phyloP scores from a whole-genome alignment of 35 echinoderm and acorn worm genomes.

The Acanthaster planci region DNA sequence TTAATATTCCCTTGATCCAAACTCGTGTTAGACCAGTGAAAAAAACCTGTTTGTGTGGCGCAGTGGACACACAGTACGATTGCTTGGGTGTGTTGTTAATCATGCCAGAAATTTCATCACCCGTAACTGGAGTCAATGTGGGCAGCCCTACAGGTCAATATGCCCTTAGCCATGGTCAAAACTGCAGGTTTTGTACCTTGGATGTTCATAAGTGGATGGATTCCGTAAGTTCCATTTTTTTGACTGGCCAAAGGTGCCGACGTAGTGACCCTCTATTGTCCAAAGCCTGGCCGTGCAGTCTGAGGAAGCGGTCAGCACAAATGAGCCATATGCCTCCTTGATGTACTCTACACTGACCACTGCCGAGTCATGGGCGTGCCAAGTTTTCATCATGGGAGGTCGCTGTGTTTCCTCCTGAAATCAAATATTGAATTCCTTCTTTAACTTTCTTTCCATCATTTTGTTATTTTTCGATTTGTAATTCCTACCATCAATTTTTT shows the following conservation, averaged over 20 bases:
- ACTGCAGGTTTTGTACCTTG: slow-evolving; percentile 53
- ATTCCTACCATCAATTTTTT: no score
- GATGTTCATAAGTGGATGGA: slow-evolving; percentile 73
- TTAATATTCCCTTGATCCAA: no score
- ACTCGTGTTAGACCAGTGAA: no score
- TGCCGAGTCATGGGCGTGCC: slow-evolving; percentile 79
- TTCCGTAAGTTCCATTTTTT: slow-evolving; percentile 86
- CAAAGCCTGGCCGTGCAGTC: slow-evolving; percentile 91
- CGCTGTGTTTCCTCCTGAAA: slow-evolving; percentile 18
- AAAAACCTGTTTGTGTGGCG: no score
- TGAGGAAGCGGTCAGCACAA: slow-evolving; percentile 89
- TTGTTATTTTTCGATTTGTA: no score
- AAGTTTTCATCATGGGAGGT: slow-evolving; percentile 61
- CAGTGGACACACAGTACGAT: no score
- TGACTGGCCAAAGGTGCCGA: slow-evolving; percentile 89
- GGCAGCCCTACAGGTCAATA: not conserved
- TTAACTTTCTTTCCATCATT: no score
- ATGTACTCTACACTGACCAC: slow-evolving; percentile 90
- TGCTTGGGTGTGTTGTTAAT: no score
- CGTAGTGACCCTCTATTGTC: slow-evolving; percentile 79
- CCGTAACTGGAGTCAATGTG: no score
- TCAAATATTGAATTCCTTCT: not conserved
- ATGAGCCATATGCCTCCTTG: slow-evolving; percentile 50
- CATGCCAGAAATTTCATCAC: no score
- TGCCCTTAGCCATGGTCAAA: not conserved